Evolutionary conservation across 2,797 vertebrate species (phyloP), one percentile per base, ranked within the genome.

Genomic region (Rhynchonycteris naso): DNA sequence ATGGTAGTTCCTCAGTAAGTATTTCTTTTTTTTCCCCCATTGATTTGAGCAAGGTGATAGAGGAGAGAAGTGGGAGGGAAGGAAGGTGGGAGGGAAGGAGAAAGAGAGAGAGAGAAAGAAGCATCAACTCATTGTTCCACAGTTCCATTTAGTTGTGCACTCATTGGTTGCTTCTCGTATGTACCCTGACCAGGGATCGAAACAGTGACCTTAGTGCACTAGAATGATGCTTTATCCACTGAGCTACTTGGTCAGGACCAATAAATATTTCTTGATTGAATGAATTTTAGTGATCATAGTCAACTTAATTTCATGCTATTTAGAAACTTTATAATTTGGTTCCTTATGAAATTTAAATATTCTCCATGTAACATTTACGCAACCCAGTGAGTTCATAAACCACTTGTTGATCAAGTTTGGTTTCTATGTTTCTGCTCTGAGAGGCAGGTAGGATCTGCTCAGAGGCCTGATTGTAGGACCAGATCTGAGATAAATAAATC

Each of bases 301-400:
- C 24, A 85, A 54, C 33, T 61, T 85, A 78, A 65, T 65, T 88
- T 59, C 35, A n/a, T 21, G 9, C 35, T 88, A 19, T 81, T 92
- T 74, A 81, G 50, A 94, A 92, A 58, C 19, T 76, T 94, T 83
- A 30, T 28, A 50, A 43, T 89, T 79, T 93, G 66, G 12, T 52
- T 82, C 5, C 88, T 68, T 65, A 16, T 92, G 82, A 89, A 93
- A 80, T 82, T 56, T 81, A 86, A 78, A 38, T 95, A 75, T 58
- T 87, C 30, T 83, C 21, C n/a, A 35, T 61, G 38, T 86, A 52
- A 56, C 33, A 61, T 83, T 82, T 78, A 7, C 69, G 47, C 59
- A 19, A 38, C 26, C 50, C 54, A 68, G 0, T 50, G 79, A 93
- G 79, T 90, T 83, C 66, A 33, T 65, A 79, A 75, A 33, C 87